phyloP scores from a whole-genome alignment of 2,888 invertebrate species.

The Pammene aurita region DNA sequence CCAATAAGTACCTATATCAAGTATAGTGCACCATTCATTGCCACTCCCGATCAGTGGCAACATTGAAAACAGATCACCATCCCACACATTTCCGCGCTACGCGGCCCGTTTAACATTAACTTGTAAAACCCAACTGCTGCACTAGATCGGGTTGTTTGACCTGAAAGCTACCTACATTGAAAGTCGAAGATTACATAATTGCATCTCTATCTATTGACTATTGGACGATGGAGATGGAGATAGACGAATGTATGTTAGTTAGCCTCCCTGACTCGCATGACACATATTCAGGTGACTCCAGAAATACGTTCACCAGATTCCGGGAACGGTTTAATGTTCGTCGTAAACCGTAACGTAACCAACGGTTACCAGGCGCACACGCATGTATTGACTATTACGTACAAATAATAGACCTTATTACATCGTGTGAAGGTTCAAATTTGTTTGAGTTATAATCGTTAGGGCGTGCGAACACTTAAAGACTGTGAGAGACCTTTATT shows the following conservation, averaged over 20 bases:
- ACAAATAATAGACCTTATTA: not conserved
- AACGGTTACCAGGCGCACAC: slow-evolving; percentile 6
- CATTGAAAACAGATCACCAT: not conserved
- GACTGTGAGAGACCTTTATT: not conserved
- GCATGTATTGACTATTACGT: not conserved
- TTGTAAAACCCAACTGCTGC: not conserved
- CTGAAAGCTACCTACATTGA: not conserved
- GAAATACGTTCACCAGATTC: slow-evolving; percentile 13
- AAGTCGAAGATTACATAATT: too few relatives aligned
- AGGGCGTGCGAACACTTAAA: not conserved
- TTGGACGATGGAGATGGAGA: too few relatives aligned
- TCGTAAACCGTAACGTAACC: slow-evolving; percentile 22
- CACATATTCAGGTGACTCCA: slow-evolving; percentile 21
- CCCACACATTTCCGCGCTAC: not conserved
- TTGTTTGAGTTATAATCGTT: not conserved
- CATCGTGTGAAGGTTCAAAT: not conserved
- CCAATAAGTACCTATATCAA: too few relatives aligned
- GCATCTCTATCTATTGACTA: too few relatives aligned
- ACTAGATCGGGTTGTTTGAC: slow-evolving; percentile 6
- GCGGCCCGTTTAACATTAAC: not conserved
- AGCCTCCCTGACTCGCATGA: slow-evolving; percentile 3
- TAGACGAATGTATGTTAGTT: not conserved
- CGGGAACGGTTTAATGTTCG: slow-evolving; percentile 41
- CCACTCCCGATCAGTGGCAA: not conserved
- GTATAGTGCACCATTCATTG: too few relatives aligned